phyloP scores from a whole-genome alignment of 2,888 invertebrate species.

The Flexamia atlantica region DNA sequence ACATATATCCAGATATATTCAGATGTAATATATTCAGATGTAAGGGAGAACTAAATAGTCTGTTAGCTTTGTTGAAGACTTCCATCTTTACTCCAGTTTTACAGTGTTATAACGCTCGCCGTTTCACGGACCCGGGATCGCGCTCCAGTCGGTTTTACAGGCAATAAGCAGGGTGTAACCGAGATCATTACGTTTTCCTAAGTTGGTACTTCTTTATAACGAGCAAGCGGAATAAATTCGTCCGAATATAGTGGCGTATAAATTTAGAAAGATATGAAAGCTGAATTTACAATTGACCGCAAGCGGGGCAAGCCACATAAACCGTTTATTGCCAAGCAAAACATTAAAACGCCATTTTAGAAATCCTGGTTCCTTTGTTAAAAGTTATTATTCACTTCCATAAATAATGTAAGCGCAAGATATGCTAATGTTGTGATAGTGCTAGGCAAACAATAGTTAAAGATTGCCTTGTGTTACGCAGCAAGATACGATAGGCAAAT shows the following conservation, averaged over 20 bases:
- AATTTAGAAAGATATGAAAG: conserved; percentile 56
- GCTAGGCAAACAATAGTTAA: conserved; percentile 36
- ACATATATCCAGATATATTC: too few relatives aligned
- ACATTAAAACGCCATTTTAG: conserved; percentile 58
- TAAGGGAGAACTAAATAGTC: too few relatives aligned
- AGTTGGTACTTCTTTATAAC: conserved; percentile 52
- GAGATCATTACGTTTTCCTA: conserved; percentile 51
- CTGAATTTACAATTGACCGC: conserved; percentile 52
- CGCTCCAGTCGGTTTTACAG: conserved; percentile 43
- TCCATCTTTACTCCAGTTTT: not conserved
- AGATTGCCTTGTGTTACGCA: not conserved
- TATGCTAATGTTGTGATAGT: conserved; percentile 53
- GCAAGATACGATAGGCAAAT: conserved; percentile 45
- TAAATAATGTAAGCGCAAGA: conserved; percentile 55
- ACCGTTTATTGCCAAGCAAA: conserved; percentile 48
- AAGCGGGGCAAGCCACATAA: conserved; percentile 49
- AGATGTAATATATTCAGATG: too few relatives aligned
- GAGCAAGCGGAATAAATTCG: conserved; percentile 55
- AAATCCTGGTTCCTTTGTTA: conserved; percentile 58
- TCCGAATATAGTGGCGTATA: conserved; percentile 55
- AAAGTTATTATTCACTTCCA: conserved; percentile 55
- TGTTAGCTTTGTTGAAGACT: not conserved
- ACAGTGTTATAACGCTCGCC: conserved; percentile 13
- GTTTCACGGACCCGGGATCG: not conserved
- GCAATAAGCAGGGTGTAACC: conserved; percentile 40